These are phyloP conservation scores for Pygoscelis antarcticus DNA, from an alignment of 2,113 vertebrate genomes.

Conservation along the genomic window DNA sequence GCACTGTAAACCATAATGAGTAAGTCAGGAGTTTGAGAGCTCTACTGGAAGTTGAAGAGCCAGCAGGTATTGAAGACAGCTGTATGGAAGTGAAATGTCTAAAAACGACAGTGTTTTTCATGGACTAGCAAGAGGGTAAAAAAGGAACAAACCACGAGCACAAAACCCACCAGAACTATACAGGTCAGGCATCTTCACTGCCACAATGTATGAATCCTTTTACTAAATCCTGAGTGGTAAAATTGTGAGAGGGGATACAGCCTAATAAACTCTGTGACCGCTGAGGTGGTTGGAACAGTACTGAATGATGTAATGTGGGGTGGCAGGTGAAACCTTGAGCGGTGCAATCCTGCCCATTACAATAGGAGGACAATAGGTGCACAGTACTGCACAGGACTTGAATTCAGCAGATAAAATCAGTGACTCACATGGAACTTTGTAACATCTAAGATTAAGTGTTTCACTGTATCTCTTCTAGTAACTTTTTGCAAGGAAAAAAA, in stretches of 20 bases:
- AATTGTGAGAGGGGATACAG: accelerated
- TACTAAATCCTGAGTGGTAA: too few species aligned
- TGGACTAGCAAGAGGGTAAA: neutral
- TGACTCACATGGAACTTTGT: accelerated
- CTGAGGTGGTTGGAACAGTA: neutral
- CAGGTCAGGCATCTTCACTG: neutral
- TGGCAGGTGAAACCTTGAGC: neutral
- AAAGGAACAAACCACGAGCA: neutral
- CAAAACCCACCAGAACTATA: accelerated
- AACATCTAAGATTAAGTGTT: neutral
- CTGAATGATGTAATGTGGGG: accelerated
- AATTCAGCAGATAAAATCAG: too few species aligned
- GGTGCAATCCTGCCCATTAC: neutral
- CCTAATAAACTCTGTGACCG: accelerated
- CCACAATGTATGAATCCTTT: accelerated
- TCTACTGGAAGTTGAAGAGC: neutral
- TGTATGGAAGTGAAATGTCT: too few species aligned
- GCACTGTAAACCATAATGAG: neutral
- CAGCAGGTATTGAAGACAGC: too few species aligned
- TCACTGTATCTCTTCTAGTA: too few species aligned
- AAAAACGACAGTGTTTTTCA: neutral
- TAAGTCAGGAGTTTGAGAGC: neutral
- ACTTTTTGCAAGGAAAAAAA: neutral
- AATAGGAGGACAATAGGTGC: neutral
- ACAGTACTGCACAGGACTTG: accelerated